phyloP scores from a whole-genome alignment of 2,888 invertebrate genomes.

The Patella ulyssiponensis region DNA sequence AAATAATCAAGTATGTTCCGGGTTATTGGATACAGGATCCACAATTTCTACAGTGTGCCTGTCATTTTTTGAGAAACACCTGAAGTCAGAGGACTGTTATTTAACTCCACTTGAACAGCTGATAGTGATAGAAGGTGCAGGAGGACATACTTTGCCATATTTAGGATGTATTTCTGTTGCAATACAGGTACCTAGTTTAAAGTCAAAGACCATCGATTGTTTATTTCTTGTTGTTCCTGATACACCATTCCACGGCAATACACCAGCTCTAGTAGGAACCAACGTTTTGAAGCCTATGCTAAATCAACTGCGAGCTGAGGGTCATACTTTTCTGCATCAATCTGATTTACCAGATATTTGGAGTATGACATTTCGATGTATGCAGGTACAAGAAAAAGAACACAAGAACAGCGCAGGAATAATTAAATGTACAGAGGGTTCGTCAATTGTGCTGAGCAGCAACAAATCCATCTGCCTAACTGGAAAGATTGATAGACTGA shows the following conservation, averaged over 20 bases:
- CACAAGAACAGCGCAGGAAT: neutral
- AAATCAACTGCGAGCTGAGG: neutral
- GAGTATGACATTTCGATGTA: neutral
- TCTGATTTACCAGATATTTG: neutral
- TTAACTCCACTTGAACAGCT: neutral
- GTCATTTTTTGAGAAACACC: neutral
- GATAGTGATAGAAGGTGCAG: neutral
- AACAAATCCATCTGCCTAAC: neutral
- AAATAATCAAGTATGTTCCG: neutral
- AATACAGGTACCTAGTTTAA: neutral
- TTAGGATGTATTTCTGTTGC: neutral
- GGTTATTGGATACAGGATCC: conserved; percentile 10
- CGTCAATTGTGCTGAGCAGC: neutral
- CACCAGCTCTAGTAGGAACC: neutral
- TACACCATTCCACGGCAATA: neutral
- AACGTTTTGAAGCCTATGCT: neutral
- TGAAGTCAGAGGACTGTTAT: neutral
- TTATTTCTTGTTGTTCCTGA: conserved; percentile 1
- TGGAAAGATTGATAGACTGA: neutral
- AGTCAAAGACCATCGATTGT: neutral
- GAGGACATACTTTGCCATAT: neutral
- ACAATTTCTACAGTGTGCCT: neutral
- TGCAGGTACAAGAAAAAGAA: neutral
- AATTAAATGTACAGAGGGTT: neutral
- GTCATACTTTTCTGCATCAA: no score